Evolutionary conservation across 2,888 invertebrate species (phyloP), one percentile per base, ranked within the genome.

Genomic region (Latrodectus hesperus): DNA sequence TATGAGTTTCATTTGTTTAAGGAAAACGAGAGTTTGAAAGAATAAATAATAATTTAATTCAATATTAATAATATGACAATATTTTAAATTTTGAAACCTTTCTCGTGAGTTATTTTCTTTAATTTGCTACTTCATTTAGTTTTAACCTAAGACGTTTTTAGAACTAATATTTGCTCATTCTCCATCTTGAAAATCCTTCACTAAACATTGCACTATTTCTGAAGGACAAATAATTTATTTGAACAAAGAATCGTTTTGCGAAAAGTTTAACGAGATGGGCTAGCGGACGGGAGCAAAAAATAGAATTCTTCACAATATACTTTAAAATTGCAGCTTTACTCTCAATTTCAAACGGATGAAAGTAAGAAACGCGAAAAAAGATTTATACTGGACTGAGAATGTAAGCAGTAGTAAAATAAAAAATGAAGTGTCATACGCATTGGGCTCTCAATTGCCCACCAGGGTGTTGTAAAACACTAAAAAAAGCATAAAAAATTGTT

Each of bases 371-470:
- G 26, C 82, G 74, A 55, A 52, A 75, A 68, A 68, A 82, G 82
- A 82, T 82, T 82, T 82, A 75, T 75, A 51, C 68, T 53, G 70
- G 75, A 65, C 68, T 75, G 67, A n/a, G 52, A 64, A 75, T 82
- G 74, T 82, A 82, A 82, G 75, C 82, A 82, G 73, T 17, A 51
- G 60, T 38, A 51, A 26, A 75, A 70, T 26, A 72, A 52, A 67
- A 79, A 79, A 10, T 64, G 52, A 71, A 77, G 77, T 72, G 84
- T 77, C 84, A 84, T 84, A 84, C 76, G 72, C 77, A 77, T 77
- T 65, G 72, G 71, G 52, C 77, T 51, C 77, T 72, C 77, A 77
- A 84, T 84, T 84, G 77, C 84, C 71, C 84, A 77, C 77, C n/a
- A n/a, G 84, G 67, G 84, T 51, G 84, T 72, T 72, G 72, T 84